Evolutionary conservation across 2,797 vertebrate species (phyloP).

Genomic region (Acanthiza pusilla): DNA sequence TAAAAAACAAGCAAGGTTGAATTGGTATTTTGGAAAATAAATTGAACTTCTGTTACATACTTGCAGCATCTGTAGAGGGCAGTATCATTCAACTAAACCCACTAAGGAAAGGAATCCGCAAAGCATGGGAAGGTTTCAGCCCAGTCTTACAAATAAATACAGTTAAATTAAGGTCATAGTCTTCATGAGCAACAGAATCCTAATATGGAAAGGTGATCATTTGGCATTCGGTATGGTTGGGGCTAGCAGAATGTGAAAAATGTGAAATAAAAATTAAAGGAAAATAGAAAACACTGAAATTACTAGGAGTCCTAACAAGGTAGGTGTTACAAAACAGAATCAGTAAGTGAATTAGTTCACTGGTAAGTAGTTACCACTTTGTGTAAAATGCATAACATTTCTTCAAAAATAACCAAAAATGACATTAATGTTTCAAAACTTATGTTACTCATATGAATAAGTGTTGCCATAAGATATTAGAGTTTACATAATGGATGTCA

Average conservation of each 20-base stretch:
- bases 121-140: background rate
- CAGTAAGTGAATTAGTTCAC: background rate
- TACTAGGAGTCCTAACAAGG: background rate
- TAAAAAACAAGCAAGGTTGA: background rate
- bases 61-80: conserved; percentile 70
- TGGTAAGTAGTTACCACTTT: background rate
- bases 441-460: background rate
- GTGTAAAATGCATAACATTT: background rate
- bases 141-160: background rate
- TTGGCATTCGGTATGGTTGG: background rate
- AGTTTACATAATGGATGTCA: background rate
- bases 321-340: background rate
- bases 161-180: background rate
- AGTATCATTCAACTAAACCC: conserved; percentile 60
- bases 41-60: background rate
- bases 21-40: background rate
- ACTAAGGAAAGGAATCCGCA: background rate
- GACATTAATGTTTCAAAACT: background rate
- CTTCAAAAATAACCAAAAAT: background rate
- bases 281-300: background rate
- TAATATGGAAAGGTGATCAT: conserved; percentile 31
- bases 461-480: background rate
- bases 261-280: background rate
- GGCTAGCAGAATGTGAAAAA: background rate
- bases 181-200: background rate